Conservation (phyloP, 1,140 invertebrate species). For the Pseudomyrmex flavicornis region DNA sequence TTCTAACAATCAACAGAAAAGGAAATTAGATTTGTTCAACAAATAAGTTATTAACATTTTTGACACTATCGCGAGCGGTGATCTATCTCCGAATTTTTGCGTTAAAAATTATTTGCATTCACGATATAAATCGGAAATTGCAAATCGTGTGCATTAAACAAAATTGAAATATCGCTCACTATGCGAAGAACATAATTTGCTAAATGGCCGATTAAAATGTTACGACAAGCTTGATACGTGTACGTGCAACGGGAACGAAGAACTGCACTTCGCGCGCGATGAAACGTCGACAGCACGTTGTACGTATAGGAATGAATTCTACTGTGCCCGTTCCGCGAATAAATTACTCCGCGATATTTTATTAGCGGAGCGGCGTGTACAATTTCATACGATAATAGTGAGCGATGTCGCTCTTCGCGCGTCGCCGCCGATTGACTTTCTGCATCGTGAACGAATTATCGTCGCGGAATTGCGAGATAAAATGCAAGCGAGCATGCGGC, state of each 20-base stretch:
- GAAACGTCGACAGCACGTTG: background rate
- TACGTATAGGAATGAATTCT: constrained; percentile 28
- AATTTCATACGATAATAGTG: constrained; percentile 49
- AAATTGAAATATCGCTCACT: background rate
- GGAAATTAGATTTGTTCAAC: background rate
- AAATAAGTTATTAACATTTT: constrained; percentile 4
- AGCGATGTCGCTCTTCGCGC: constrained; percentile 17
- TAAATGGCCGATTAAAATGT: too few relatives aligned
- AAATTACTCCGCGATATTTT: constrained; percentile 45
- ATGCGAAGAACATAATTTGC: too few relatives aligned
- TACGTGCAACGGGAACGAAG: background rate
- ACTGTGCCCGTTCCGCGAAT: background rate
- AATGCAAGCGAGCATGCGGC: background rate
- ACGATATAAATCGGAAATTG: background rate
- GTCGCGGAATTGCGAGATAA: constrained; percentile 43
- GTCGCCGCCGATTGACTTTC: constrained; percentile 52
- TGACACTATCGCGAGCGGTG: background rate
- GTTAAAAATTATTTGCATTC: background rate
- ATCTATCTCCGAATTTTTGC: background rate
- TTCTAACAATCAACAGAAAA: background rate
- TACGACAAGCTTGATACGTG: too few relatives aligned
- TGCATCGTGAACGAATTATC: constrained; percentile 55
- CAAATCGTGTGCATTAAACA: background rate
- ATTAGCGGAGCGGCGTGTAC: constrained; percentile 27
- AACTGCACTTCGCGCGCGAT: background rate